Percentiles rank a stretch among this genome's conserved stretches.
Conservation (phyloP, 2,113 vertebrate genomes). For the Oreotrochilus melanogaster region DNA sequence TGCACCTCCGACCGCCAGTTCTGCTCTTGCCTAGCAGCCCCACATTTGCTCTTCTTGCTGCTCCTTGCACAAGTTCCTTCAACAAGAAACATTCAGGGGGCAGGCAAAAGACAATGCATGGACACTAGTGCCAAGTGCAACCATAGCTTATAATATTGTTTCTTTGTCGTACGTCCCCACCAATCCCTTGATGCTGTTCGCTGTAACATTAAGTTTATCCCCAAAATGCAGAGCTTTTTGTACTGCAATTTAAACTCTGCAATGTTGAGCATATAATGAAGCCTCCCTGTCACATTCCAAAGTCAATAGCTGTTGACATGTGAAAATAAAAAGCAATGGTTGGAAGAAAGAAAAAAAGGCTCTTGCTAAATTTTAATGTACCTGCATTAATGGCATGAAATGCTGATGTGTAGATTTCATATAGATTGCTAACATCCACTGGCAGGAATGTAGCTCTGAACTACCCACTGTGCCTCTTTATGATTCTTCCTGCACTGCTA, state of each 20-base stretch:
- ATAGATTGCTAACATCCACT: not conserved
- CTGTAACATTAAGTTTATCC: not conserved
- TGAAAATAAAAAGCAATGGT: conserved; percentile 55
- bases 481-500: not conserved
- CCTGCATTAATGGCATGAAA: not conserved
- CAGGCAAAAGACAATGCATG: not conserved
- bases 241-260: not conserved
- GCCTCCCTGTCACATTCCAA: not conserved
- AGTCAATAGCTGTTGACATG: not conserved
- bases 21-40: not conserved
- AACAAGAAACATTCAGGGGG: not conserved
- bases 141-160: not conserved
- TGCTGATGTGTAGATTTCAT: not conserved
- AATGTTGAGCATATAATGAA: not conserved
- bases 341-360: conserved; percentile 37
- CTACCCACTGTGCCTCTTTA: not conserved
- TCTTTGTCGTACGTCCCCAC: not conserved
- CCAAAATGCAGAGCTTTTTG: not conserved
- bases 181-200: not conserved
- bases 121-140: not conserved
- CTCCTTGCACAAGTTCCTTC: not conserved
- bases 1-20: not conserved
- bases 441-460: not conserved
- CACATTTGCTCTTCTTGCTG: not conserved
- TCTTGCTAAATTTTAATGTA: conserved; percentile 11